phyloP scores from a whole-genome alignment of 2,113 vertebrate genomes.

The Odontesthes bonariensis region DNA sequence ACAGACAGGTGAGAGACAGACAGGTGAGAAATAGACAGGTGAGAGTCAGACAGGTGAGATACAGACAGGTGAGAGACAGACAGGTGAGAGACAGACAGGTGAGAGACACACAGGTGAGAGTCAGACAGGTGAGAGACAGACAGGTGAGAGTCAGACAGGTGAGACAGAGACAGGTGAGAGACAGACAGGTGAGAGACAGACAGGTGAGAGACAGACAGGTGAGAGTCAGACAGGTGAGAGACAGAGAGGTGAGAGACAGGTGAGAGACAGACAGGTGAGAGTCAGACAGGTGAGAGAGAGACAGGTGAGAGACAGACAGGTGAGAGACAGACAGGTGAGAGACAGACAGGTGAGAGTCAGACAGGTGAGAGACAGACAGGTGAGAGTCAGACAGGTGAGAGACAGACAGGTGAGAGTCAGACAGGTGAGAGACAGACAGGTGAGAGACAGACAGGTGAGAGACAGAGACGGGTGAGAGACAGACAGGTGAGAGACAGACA shows the following conservation, averaged over 20 bases:
- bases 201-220: neutral
- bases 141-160: neutral
- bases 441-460: conserved; percentile 8
- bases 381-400: conserved; percentile 8
- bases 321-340: conserved; percentile 8
- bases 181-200: neutral
- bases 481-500: neutral
- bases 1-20: neutral
- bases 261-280: conserved; percentile 5
- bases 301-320: neutral
- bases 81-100: neutral
- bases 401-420: neutral
- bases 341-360: neutral
- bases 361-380: neutral
- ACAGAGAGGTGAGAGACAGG: neutral
- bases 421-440: neutral
- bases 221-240: too few relatives aligned
- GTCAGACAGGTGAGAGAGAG: neutral
- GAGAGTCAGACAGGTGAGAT: neutral
- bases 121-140: too few relatives aligned
- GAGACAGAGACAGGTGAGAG: too few relatives aligned
- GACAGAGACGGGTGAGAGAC: neutral
- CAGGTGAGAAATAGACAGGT: neutral
- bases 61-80: neutral
- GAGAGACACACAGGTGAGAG: neutral